Percentiles rank a stretch among this genome's conserved stretches.
Conservation (phyloP, 2,113 vertebrate species). For the Notarius quadriscutis region DNA sequence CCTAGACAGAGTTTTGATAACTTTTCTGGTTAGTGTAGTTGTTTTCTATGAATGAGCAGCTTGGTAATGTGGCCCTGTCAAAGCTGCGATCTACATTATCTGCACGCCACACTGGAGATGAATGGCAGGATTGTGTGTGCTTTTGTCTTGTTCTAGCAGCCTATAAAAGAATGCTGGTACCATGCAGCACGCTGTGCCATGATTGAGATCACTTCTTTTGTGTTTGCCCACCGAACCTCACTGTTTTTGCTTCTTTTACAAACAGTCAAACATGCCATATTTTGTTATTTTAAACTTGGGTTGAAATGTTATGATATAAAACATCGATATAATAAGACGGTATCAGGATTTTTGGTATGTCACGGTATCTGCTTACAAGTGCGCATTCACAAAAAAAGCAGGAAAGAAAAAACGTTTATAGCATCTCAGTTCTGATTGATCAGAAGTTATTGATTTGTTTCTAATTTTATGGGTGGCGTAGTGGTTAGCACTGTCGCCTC, state of each 20-base stretch:
- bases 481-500: no score
- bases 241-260: constrained; percentile 52
- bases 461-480: neutral
- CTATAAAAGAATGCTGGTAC: constrained; percentile 68
- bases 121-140: constrained; percentile 68
- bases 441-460: neutral
- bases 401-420: neutral
- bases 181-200: constrained; percentile 58
- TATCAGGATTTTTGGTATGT: neutral
- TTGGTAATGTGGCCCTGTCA: constrained; percentile 35
- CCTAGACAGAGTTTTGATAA: neutral
- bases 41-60: constrained; percentile 28
- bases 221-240: constrained; percentile 65
- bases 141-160: constrained; percentile 61
- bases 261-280: constrained; percentile 18
- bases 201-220: constrained; percentile 61
- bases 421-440: neutral
- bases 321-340: neutral
- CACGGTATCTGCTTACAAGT: neutral
- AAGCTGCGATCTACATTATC: constrained; percentile 58
- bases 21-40: neutral
- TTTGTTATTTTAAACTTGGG: constrained; percentile 42
- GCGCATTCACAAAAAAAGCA: neutral
- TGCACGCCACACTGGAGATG: constrained; percentile 67
- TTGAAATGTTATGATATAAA: neutral